These are phyloP conservation scores for Caenorhabditis sinica DNA, from an alignment of 2,888 invertebrate genomes.

Conservation along the genomic window DNA sequence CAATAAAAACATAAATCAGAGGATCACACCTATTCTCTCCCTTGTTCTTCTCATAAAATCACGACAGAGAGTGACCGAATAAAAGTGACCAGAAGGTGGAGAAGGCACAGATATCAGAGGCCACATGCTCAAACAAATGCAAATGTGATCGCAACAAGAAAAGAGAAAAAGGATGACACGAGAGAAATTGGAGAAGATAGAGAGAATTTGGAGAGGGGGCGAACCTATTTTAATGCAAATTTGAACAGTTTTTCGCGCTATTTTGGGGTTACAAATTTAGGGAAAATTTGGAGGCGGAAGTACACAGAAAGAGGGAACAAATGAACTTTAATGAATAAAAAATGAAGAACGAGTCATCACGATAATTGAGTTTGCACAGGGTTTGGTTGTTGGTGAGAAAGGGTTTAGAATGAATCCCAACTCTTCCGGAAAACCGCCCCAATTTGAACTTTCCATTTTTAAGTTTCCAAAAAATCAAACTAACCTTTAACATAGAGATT, in stretches of 20 bases:
- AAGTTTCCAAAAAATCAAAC: constrained; percentile 54
- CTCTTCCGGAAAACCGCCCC: too few species aligned
- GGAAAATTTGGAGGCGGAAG: not conserved
- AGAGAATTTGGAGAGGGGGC: constrained; percentile 51
- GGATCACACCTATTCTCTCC: constrained; percentile 29
- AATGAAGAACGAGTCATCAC: constrained; percentile 19
- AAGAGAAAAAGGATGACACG: constrained; percentile 29
- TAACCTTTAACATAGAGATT: constrained; percentile 86
- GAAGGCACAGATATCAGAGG: constrained; percentile 48
- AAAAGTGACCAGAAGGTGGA: constrained; percentile 44
- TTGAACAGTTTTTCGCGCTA: constrained; percentile 61
- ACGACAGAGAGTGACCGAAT: constrained; percentile 49
- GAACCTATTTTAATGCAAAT: constrained; percentile 61
- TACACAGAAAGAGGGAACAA: not conserved
- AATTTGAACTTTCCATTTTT: too few species aligned
- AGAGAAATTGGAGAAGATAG: constrained; percentile 43
- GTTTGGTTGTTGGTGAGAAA: not conserved
- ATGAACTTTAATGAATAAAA: constrained; percentile 41
- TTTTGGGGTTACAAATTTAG: constrained; percentile 15
- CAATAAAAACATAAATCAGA: constrained; percentile 38
- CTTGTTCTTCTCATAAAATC: constrained; percentile 19
- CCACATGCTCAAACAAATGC: constrained; percentile 66
- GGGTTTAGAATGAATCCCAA: too few species aligned
- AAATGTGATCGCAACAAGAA: constrained; percentile 62
- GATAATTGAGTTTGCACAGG: not conserved